Evolutionary conservation across 2,888 invertebrate species (phyloP).

Genomic region (Oxycera nigricornis): DNA sequence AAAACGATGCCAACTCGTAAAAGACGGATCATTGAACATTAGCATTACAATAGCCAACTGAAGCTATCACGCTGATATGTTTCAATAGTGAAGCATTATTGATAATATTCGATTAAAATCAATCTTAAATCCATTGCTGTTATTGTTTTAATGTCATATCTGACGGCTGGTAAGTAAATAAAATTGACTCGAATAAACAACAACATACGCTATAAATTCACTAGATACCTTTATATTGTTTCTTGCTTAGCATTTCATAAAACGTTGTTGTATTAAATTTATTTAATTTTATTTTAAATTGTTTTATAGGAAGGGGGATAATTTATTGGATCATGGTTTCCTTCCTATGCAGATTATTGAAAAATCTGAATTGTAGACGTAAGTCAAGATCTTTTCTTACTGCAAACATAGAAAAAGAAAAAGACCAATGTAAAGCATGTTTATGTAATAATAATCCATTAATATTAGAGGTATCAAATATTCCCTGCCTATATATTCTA

Average conservation of each 20-base stretch:
- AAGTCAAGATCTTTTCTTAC: constrained; percentile 96
- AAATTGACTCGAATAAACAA: not conserved
- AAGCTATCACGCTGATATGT: not conserved
- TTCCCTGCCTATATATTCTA: no score
- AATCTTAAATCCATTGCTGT: not conserved
- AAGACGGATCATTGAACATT: not conserved
- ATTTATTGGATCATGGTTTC: constrained; percentile 83
- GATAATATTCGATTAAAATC: not conserved
- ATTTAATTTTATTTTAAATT: constrained; percentile 48
- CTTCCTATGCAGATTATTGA: constrained; percentile 90
- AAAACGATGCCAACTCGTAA: not conserved
- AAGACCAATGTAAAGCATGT: constrained; percentile 49
- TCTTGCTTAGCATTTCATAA: constrained; percentile 42
- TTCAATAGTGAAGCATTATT: not conserved
- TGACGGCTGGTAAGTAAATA: not conserved
- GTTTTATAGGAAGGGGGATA: not conserved
- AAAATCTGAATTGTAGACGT: constrained; percentile 94
- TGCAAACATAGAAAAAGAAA: constrained; percentile 64
- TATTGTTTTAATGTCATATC: constrained; percentile 6
- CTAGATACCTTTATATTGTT: constrained; percentile 39
- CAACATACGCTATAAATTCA: not conserved
- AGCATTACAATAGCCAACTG: not conserved
- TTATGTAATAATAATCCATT: no score
- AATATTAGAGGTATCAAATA: no score
- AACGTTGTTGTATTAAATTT: constrained; percentile 46